Percentiles rank a stretch among this genome's conserved stretches.
These are phyloP conservation scores for Crotophaga sulcirostris DNA, from an alignment of 2,113 vertebrate genomes.

Conservation along the genomic window DNA sequence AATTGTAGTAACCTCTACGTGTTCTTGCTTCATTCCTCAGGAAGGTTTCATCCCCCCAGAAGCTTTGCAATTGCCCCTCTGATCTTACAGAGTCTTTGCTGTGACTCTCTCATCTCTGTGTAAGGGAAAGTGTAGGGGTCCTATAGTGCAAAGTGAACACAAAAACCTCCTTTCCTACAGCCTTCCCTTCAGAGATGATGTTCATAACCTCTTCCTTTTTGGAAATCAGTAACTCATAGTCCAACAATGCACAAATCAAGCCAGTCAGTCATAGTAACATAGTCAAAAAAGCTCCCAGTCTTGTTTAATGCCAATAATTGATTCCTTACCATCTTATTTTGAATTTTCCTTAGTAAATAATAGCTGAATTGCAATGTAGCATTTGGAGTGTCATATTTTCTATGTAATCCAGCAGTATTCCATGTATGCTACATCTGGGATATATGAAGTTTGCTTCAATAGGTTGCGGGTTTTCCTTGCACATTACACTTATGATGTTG, in stretches of 20 bases:
- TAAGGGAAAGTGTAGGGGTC: not conserved
- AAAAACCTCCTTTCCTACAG: not conserved
- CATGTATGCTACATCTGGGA: not conserved
- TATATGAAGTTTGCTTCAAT: not conserved
- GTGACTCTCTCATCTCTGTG: not conserved
- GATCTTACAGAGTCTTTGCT: not conserved
- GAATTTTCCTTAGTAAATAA: not conserved
- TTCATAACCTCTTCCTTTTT: not conserved
- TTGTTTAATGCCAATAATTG: not conserved
- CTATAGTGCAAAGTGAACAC: not conserved
- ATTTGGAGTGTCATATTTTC: not conserved
- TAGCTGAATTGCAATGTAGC: not conserved
- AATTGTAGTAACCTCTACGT: not conserved
- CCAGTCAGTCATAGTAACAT: fast-evolving
- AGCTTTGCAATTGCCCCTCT: not conserved
- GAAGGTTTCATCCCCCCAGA: not conserved
- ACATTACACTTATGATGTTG: not conserved
- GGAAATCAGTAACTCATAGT: not conserved
- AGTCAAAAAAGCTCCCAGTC: not conserved
- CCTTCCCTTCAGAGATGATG: not conserved
- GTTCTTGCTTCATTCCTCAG: not conserved
- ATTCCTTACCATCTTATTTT: not conserved
- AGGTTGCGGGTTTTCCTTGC: not conserved
- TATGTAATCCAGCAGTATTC: not conserved
- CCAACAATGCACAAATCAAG: not conserved